Base-by-base conservation (phyloP, 2,113 vertebrate genomes). In the Chloebia gouldiae region DNA sequence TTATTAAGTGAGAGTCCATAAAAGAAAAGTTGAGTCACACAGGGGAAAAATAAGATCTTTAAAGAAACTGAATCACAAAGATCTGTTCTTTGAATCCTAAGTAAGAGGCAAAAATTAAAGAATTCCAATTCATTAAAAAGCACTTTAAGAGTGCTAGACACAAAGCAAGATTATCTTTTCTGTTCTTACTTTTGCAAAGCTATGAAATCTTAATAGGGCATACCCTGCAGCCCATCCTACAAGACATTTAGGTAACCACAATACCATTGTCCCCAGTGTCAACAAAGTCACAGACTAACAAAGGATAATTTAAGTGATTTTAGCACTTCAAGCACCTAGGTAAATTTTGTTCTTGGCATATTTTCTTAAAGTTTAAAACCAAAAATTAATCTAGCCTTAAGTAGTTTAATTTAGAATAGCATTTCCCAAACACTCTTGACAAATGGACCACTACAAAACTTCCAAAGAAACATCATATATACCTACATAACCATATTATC, bases 51-150 rank as follows among this genome's bases (percentile, higher is more conserved):
- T 49, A 40, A 54, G 5, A 69, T 33, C 70, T 92, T 92, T 85
- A 72, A 92, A 92, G 50, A 64, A 87, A 49, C 4, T 84, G 71
- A 92, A 81, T 80, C 49, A 80, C 40, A 83, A 95, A 95, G 47
- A 80, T 54, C 9, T 0, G 7, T 42, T 77, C 54, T 77, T 95
- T 78, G 73, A 76, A 82, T 75, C 16, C 49, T 24, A 72, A 59
- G 37, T 69, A 94, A 86, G 42, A 63, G 15, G 28, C 44, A 93
- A 45, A 63, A 91, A 57, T 75, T 81, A 59, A 81, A 90, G 45
- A 57, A 77, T 53, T 56, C 21, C 35, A 66, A 5, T 56, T 81
- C 28, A 83, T 69, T 80, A 57, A 71, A 90, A 88, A 86, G 33
- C 11, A 33, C 10, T 81, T 56, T 13, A 88, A 76, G 35, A 84